Evolutionary conservation across 2,888 invertebrate species (phyloP).

Genomic region (Stenichneumon culpator): DNA sequence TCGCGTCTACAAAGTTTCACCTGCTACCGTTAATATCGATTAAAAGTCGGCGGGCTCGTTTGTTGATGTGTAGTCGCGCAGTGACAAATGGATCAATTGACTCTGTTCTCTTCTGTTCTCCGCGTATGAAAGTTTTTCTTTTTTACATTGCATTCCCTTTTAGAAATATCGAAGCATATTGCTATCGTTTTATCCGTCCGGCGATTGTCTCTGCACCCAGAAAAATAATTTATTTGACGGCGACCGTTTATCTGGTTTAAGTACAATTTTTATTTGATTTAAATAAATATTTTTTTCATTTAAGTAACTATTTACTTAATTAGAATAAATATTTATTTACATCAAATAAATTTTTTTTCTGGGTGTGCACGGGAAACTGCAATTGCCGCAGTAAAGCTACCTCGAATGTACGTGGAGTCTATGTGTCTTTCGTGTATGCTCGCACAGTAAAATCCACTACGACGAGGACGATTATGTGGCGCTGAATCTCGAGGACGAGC

Average conservation of each 20-base stretch:
- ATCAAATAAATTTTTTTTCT: too few relatives aligned
- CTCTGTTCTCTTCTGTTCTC: neutral
- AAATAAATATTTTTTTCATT: too few relatives aligned
- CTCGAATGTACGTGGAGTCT: neutral
- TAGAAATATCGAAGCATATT: neutral
- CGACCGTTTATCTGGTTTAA: too few relatives aligned
- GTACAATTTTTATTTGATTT: too few relatives aligned
- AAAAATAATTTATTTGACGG: too few relatives aligned
- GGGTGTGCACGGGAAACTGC: neutral
- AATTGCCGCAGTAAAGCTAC: too few relatives aligned
- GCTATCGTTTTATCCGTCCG: neutral
- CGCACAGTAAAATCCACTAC: conserved; percentile 84
- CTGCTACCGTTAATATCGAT: neutral
- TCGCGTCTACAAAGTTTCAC: conserved; percentile 56
- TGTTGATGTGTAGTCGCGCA: neutral
- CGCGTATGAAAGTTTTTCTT: neutral
- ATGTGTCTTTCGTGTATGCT: conserved; percentile 37
- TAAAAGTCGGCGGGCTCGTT: neutral
- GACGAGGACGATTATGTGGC: conserved; percentile 86
- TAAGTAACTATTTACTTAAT: too few relatives aligned
- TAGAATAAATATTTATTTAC: too few relatives aligned
- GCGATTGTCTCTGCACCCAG: neutral
- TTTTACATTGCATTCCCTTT: neutral
- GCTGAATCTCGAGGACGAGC: conserved; percentile 86
- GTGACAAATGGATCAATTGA: conserved; percentile 7